Evolutionary conservation across 2,797 vertebrate species (phyloP).

Genomic region (Labroides dimidiatus): DNA sequence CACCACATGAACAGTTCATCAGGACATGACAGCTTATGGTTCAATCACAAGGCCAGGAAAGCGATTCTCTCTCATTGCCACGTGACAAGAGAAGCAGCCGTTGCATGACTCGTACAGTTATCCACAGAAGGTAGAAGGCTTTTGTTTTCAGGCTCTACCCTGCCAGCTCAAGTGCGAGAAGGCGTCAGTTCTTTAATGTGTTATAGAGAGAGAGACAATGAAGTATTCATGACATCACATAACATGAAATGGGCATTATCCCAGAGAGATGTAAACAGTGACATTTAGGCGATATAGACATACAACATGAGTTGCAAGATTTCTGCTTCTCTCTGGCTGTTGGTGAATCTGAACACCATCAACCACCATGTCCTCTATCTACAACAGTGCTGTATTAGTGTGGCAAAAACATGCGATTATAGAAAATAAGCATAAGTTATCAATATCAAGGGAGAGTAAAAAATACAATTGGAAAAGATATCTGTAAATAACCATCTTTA

Average conservation of each 20-base stretch:
- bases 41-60: conserved; percentile 69
- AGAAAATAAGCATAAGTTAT: conserved; percentile 83
- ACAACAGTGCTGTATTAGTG: conserved; percentile 84
- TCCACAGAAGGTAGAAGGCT: conserved; percentile 49
- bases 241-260: conserved; percentile 75
- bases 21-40: conserved; percentile 64
- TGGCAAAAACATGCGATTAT: conserved; percentile 83
- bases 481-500: conserved; percentile 84
- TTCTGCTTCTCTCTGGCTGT: conserved; percentile 66
- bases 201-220: conserved; percentile 76
- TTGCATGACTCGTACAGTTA: conserved; percentile 57
- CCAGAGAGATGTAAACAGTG: conserved; percentile 82
- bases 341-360: conserved; percentile 68
- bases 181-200: conserved; percentile 77
- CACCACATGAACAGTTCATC: conserved; percentile 67
- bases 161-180: conserved; percentile 65
- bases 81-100: conserved; percentile 56
- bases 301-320: conserved; percentile 79
- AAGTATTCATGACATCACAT: conserved; percentile 75
- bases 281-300: conserved; percentile 79
- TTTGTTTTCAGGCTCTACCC: conserved; percentile 66
- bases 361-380: conserved; percentile 77
- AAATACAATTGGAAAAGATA: conserved; percentile 80
- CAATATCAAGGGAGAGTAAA: conserved; percentile 79
- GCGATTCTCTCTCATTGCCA: conserved; percentile 54